Evolutionary conservation across 2,888 invertebrate species (phyloP).

Genomic region (Bugulina stolonifera): DNA sequence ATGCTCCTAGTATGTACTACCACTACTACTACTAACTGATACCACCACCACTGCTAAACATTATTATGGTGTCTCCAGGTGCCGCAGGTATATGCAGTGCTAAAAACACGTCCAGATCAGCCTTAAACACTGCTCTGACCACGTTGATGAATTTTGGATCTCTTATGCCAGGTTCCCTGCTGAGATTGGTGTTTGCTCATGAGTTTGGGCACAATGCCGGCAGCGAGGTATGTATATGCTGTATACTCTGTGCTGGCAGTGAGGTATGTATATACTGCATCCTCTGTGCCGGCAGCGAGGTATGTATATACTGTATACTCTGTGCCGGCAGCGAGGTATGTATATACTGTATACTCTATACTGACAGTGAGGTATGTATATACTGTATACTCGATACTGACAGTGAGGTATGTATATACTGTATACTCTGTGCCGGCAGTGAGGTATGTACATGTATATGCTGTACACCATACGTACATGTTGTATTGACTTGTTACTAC

Average conservation of each 20-base stretch:
- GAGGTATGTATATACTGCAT: no score
- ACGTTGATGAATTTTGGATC: constrained; percentile 95
- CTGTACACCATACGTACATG: background rate
- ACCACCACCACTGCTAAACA: background rate
- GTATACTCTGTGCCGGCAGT: constrained; percentile 79
- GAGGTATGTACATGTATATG: constrained; percentile 35
- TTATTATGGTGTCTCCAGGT: background rate
- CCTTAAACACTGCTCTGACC: constrained; percentile 87
- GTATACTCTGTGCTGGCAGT: no score
- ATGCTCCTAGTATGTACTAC: no score
- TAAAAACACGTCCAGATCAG: no score
- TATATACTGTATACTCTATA: constrained; percentile 77
- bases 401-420: no score
- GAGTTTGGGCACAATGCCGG: constrained; percentile 99
- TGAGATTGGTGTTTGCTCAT: constrained; percentile 92
- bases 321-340: no score
- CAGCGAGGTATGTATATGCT: constrained; percentile 34
- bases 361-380: constrained; percentile 60
- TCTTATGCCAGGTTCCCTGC: constrained; percentile 71
- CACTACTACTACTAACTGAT: background rate
- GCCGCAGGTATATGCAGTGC: background rate
- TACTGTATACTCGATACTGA: no score
- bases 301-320: constrained; percentile 29
- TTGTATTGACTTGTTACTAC: background rate
- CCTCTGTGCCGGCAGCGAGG: constrained; percentile 80